Conservation (phyloP, 1,140 invertebrate genomes). For the Pachyrhynchus sulphureomaculatus region DNA sequence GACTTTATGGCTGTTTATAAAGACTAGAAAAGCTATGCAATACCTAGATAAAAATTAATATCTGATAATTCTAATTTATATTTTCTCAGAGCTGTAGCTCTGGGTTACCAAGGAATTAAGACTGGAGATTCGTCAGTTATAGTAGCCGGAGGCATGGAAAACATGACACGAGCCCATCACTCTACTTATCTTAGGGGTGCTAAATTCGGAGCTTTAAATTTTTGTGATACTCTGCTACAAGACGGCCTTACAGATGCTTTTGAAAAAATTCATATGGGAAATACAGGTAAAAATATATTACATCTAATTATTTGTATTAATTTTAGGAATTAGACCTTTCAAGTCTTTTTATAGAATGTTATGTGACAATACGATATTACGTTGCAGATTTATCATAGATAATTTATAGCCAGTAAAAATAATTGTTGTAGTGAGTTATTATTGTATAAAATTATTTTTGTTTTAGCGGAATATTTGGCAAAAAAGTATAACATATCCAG, state of each 20-base stretch:
- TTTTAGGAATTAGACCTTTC: neutral
- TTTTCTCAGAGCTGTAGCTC: constrained; percentile 63
- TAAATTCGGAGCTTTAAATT: constrained; percentile 68
- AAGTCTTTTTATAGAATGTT: no score
- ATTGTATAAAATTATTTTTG: constrained; percentile 17
- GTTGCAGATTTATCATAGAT: no score
- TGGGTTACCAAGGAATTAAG: constrained; percentile 71
- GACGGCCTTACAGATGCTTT: constrained; percentile 86
- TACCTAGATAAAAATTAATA: no score
- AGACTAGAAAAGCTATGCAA: no score
- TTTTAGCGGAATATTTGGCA: constrained; percentile 76
- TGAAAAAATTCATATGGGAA: constrained; percentile 77
- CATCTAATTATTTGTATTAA: neutral
- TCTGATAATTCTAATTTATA: no score
- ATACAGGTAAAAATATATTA: constrained; percentile 64
- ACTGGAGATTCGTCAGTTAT: constrained; percentile 70
- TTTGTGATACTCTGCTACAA: constrained; percentile 70
- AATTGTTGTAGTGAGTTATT: neutral
- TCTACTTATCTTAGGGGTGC: constrained; percentile 65
- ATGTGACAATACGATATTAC: no score
- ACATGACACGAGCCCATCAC: constrained; percentile 81
- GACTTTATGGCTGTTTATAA: no score
- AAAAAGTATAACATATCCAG: constrained; percentile 68
- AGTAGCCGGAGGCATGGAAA: constrained; percentile 84
- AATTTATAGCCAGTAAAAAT: neutral